Evolutionary conservation across 2,113 vertebrate species (phyloP), one percentile per base, ranked within the genome.

Genomic region (Cynocephalus volans): DNA sequence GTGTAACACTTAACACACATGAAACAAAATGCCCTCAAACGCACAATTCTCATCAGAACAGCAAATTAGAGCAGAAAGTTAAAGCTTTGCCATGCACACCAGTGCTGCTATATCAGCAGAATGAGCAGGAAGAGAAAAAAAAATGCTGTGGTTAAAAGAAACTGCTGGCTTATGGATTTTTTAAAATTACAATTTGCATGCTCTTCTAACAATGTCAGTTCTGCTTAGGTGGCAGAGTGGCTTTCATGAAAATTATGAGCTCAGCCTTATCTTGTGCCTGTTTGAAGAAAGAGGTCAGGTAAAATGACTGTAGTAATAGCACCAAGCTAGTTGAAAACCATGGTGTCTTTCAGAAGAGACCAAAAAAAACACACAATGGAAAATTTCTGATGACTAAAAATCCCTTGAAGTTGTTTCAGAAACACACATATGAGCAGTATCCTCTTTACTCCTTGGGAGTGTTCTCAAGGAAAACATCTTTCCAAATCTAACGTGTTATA

Each of bases 91-190:
- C 33, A 41, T 62, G 41, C 10, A 56, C 67, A n/a, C 62, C 36
- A 17, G 28, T 1, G 45, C 69, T 92, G 97, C 96, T 83, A 65
- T 45, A 65, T 97, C 97, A 97, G 97, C 97, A 93, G 81, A 93
- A 90, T 17, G 8, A 76, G 41, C 95, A 79, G 56, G 79, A 92
- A 88, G n/a, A 24, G 5, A 65, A n/a, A 75, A 81, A 64, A 90
- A 89, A 67, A n/a, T 84, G 14, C 93, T 93, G 97, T 56, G 96
- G 95, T 94, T 86, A 76, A 83, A 95, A 93, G 91, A 97, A 98
- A 97, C 91, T 97, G 97, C 97, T 98, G 95, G 95, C 93, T 90
- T 90, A 58, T 72, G 91, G 85, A 88, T 83, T 97, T 98, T 95
- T 83, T 82, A 17, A 36, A 93, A 90, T 97, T 88, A 97, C 93